Evolutionary conservation across 2,888 invertebrate species (phyloP), one percentile per base, ranked within the genome.

Genomic region (Isoperla grammatica): DNA sequence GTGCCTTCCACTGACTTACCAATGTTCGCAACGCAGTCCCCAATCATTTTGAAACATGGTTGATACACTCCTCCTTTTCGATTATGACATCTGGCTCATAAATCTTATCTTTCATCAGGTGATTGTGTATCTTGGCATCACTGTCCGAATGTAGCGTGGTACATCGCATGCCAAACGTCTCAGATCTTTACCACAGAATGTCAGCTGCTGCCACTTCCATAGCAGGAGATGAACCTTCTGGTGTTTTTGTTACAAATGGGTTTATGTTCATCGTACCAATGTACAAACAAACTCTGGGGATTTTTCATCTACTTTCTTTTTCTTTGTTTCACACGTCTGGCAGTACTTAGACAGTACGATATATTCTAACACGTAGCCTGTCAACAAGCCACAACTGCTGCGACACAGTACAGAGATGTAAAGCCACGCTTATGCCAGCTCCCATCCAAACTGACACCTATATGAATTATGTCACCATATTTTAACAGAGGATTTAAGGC

Each of bases 351-450:
- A 61, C 12, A 61, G 43, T 13, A 65, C 54, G 9, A 39, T 58
- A 45, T 57, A 65, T 15, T 65, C 66, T 9, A 64, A 48, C 9
- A 66, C 59, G 20, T 60, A 61, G 54, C 65, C 65, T 1, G 56
- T 55, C 11, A 50, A 20, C 19, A 59, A 17, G 9, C 63, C 63
- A 66, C 61, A 5, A 64, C 63, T 17, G 42, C 62, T 11, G 64
- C 63, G 46, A 66, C 60, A 17, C 65, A 61, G 46, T 65, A 62
- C 42, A 65, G 65, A 1, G 64, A 66, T 50, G 61, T 65, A 45
- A 56, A 61, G 9, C 63, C 62, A 12, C 65, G 57, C 12, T 65
- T 66, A 39, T 56, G 56, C 63, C 63, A 66, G 9, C 62, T 59
- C 22, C 63, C 64, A 60, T 66, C 65, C 9, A 9, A 42, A n/a